These are phyloP conservation scores for Muscina levida DNA, from an alignment of 2,888 invertebrate species.

Conservation along the genomic window DNA sequence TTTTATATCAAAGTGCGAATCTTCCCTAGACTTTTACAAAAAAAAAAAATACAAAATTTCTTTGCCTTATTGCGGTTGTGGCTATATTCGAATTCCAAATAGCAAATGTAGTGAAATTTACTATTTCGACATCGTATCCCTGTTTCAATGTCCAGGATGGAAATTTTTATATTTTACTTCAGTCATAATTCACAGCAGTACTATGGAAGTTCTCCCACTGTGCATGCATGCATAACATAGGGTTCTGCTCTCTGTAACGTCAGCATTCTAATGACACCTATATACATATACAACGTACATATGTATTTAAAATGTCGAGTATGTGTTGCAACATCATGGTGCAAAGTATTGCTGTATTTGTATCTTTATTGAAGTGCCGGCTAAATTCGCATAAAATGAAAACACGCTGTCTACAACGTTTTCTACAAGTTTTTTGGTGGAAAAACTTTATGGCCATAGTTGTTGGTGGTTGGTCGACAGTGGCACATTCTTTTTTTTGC, in stretches of 20 bases:
- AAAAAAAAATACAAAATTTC: too few species aligned
- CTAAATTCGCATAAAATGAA: slow-evolving; percentile 79
- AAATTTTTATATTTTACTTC: too few species aligned
- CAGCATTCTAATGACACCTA: not conserved
- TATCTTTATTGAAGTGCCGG: slow-evolving; percentile 77
- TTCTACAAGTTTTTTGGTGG: slow-evolving; percentile 75
- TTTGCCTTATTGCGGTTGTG: too few species aligned
- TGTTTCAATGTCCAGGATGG: too few species aligned
- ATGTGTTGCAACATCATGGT: not conserved
- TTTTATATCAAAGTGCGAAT: too few species aligned
- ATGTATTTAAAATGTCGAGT: not conserved
- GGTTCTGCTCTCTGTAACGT: slow-evolving; percentile 1
- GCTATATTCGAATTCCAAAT: too few species aligned
- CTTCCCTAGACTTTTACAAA: too few species aligned
- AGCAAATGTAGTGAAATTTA: too few species aligned
- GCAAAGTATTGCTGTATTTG: not conserved
- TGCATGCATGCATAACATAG: slow-evolving; percentile 24
- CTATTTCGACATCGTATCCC: too few species aligned
- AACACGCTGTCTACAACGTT: slow-evolving; percentile 79
- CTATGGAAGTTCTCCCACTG: not conserved
- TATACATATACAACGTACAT: not conserved
- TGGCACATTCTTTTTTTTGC: slow-evolving; percentile 39
- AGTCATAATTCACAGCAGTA: too few species aligned
- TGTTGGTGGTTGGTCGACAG: slow-evolving; percentile 42
- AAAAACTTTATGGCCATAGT: slow-evolving; percentile 69